Percentiles rank a stretch among this genome's conserved stretches.
These are phyloP conservation scores for Monodelphis domestica DNA, from an alignment of 2,797 vertebrate species.

Conservation along the genomic window DNA sequence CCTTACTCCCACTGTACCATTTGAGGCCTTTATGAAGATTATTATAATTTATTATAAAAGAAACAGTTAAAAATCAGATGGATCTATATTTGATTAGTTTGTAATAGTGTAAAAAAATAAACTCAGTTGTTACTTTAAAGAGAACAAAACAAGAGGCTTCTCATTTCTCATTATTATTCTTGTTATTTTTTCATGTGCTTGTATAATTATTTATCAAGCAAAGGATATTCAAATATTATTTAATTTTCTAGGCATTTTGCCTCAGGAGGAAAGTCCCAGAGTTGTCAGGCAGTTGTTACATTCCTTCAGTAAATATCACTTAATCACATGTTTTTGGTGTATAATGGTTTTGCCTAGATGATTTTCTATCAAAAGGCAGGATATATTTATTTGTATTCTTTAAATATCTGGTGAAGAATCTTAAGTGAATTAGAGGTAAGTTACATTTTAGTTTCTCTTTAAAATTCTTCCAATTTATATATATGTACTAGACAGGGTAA, in stretches of 20 bases:
- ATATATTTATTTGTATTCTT: not conserved
- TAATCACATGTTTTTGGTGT: not conserved
- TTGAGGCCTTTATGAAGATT: slow-evolving; percentile 1
- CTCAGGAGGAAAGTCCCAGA: not conserved
- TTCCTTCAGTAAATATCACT: not conserved
- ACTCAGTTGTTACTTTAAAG: not conserved
- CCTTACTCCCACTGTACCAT: not conserved
- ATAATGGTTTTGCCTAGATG: not conserved
- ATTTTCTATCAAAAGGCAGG: not conserved
- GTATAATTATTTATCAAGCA: not conserved
- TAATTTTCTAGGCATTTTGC: not conserved
- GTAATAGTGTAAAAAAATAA: not conserved
- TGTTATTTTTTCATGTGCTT: not conserved
- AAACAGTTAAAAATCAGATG: not conserved
- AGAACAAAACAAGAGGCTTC: not conserved
- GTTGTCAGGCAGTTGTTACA: not conserved
- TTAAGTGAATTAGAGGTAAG: not conserved
- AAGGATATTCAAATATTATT: not conserved
- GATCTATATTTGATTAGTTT: not conserved
- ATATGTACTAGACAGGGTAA: not conserved
- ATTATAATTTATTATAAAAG: not conserved
- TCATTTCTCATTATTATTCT: not conserved
- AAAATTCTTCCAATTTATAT: not conserved
- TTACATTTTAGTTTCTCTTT: not conserved
- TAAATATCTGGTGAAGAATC: not conserved